Evolutionary conservation across 2,113 vertebrate species (phyloP).

Genomic region (Dendropsophus ebraccatus): DNA sequence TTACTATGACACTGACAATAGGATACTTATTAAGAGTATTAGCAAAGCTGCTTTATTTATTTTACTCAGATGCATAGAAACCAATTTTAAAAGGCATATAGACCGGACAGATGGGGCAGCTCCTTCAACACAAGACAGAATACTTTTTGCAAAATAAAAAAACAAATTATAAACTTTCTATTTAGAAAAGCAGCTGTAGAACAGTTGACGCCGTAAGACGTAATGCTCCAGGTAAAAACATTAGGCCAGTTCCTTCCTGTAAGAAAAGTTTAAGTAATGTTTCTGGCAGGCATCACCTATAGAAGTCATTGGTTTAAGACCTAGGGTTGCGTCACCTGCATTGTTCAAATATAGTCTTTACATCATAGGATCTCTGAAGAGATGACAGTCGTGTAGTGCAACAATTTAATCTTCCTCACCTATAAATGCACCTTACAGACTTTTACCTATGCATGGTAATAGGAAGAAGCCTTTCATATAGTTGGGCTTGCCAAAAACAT

Average conservation of each 20-base stretch:
- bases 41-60: neutral
- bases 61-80: neutral
- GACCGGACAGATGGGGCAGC: neutral
- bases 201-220: neutral
- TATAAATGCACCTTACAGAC: neutral
- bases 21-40: neutral
- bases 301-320: slow-evolving; percentile 3
- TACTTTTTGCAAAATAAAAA: neutral
- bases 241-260: neutral
- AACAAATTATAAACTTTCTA: neutral
- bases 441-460: neutral
- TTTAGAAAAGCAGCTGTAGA: neutral
- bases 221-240: neutral
- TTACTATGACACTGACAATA: no score
- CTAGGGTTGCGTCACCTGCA: neutral
- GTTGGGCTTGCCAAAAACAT: neutral
- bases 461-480: neutral
- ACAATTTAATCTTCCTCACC: neutral
- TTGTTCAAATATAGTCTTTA: neutral
- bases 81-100: neutral
- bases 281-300: neutral
- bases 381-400: slow-evolving; percentile 24
- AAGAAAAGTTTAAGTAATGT: neutral
- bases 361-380: neutral
- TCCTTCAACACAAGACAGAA: neutral